Conservation (phyloP, 2,797 vertebrate genomes). For the Pangasius larnaudii region DNA sequence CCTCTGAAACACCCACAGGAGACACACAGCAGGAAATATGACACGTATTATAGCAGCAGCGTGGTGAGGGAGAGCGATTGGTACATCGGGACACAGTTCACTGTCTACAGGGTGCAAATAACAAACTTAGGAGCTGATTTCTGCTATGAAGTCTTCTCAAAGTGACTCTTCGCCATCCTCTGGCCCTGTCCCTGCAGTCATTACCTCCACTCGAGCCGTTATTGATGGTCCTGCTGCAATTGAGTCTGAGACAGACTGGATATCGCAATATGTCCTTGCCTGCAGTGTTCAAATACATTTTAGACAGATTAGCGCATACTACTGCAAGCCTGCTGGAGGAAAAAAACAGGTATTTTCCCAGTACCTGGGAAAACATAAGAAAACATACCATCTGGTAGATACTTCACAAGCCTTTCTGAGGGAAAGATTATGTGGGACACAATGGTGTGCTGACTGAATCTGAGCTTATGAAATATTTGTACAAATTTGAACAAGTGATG, state of each 20-base stretch:
- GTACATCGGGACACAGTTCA: neutral
- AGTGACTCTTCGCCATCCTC: constrained; percentile 62
- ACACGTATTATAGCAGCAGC: constrained; percentile 12
- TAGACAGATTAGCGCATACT: constrained; percentile 63
- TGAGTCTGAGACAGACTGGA: constrained; percentile 73
- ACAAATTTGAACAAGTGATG: neutral
- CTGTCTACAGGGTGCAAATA: constrained; percentile 21
- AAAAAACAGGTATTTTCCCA: constrained; percentile 13
- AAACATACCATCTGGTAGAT: constrained; percentile 3
- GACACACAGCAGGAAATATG: constrained; percentile 14
- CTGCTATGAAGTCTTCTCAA: constrained; percentile 34
- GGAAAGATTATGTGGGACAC: neutral
- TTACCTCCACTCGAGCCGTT: constrained; percentile 74
- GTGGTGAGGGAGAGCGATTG: neutral
- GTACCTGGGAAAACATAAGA: neutral
- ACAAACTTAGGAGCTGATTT: constrained; percentile 30
- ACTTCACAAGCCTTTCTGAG: neutral
- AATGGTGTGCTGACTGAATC: neutral
- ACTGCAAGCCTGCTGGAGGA: constrained; percentile 15
- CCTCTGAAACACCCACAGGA: constrained; percentile 11
- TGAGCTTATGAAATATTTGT: neutral
- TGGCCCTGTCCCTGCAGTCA: constrained; percentile 61
- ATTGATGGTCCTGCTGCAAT: constrained; percentile 78
- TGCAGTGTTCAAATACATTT: constrained; percentile 74
- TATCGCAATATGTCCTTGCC: constrained; percentile 73